These are phyloP conservation scores for Sminthurides aquaticus DNA, from an alignment of 2,888 invertebrate species.

Conservation along the genomic window DNA sequence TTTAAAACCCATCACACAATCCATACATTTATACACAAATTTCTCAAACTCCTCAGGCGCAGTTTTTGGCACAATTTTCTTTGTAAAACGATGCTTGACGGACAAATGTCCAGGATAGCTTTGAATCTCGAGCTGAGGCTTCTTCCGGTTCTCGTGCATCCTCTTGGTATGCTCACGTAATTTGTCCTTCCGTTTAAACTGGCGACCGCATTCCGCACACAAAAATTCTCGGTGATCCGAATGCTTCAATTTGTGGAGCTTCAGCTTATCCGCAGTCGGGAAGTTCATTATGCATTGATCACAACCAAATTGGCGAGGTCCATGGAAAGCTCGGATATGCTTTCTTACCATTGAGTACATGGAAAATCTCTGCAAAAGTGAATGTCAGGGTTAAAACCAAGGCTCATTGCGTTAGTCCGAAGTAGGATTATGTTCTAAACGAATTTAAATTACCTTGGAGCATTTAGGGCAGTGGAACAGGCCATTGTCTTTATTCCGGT, in stretches of 20 bases:
- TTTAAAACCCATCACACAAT: constrained; percentile 68
- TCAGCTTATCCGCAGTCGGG: constrained; percentile 62
- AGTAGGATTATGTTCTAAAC: background rate
- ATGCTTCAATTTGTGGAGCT: constrained; percentile 60
- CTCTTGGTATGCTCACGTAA: constrained; percentile 64
- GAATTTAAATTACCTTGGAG: constrained; percentile 49
- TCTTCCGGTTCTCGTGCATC: constrained; percentile 55
- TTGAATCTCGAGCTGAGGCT: constrained; percentile 42
- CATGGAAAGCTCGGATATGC: constrained; percentile 67
- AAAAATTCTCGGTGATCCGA: constrained; percentile 59
- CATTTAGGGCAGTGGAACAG: constrained; percentile 64
- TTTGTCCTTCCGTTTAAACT: constrained; percentile 69
- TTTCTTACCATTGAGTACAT: constrained; percentile 64
- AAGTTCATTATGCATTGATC: constrained; percentile 62
- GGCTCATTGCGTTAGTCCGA: background rate
- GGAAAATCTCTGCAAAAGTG: constrained; percentile 52
- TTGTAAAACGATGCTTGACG: constrained; percentile 31
- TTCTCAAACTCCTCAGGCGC: constrained; percentile 61
- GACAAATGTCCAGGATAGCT: background rate
- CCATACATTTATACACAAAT: constrained; percentile 68
- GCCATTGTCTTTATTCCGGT: constrained; percentile 54
- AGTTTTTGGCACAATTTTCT: constrained; percentile 45
- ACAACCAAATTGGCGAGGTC: constrained; percentile 60
- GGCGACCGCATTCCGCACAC: constrained; percentile 64
- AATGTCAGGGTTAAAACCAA: constrained; percentile 10